phyloP scores from a whole-genome alignment of 1,140 invertebrate species.

The Temnothorax nylanderi region DNA sequence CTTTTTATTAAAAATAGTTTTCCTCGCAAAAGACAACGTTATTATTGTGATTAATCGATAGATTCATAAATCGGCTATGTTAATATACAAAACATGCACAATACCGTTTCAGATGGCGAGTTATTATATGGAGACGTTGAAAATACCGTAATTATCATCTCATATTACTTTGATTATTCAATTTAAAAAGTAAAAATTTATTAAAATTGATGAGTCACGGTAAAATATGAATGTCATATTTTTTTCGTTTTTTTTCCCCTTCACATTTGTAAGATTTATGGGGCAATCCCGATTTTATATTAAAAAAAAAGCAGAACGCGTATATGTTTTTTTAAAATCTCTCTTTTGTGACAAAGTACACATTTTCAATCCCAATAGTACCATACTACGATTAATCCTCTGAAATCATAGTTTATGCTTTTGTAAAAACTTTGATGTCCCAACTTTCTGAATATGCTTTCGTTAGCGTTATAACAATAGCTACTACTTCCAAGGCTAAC shows the following conservation, averaged over 20 bases:
- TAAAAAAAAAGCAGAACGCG: background rate
- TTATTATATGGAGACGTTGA: background rate
- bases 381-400: background rate
- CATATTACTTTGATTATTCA: background rate
- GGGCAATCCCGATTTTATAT: background rate
- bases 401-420: background rate
- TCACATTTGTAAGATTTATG: background rate
- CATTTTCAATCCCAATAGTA: conserved; percentile 18
- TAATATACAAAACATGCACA: background rate
- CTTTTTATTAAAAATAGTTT: conserved; percentile 17
- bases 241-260: background rate
- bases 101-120: background rate
- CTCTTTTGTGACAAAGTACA: background rate
- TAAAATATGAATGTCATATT: background rate
- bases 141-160: background rate
- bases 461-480: background rate
- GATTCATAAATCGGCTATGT: background rate
- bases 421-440: conserved; percentile 10
- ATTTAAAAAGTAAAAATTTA: background rate
- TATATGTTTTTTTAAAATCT: conserved; percentile 9
- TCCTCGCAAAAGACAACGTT: background rate
- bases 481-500: background rate
- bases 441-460: conserved; percentile 12
- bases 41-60: conserved; percentile 24
- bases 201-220: background rate